These are phyloP conservation scores for Phocides pigmalion DNA, from an alignment of 1,140 invertebrate genomes.

Conservation along the genomic window DNA sequence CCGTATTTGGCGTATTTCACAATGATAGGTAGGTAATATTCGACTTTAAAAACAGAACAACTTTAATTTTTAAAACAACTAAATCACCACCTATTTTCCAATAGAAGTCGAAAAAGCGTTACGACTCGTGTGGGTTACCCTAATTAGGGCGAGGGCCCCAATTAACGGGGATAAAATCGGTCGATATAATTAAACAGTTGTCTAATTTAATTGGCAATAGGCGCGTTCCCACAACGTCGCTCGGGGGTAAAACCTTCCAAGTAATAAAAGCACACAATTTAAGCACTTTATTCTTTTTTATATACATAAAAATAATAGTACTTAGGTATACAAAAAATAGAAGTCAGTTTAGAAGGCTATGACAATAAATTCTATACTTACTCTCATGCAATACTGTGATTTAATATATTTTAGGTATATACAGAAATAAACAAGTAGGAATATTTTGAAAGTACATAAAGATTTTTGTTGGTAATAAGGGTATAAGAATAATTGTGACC, in stretches of 20 bases:
- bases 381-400: too few relatives aligned
- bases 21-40: too few relatives aligned
- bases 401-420: too few relatives aligned
- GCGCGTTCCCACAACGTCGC: constrained; percentile 64
- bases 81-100: constrained; percentile 44
- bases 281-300: too few relatives aligned
- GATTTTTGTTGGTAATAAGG: too few relatives aligned
- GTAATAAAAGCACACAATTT: neutral
- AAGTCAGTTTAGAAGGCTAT: too few relatives aligned
- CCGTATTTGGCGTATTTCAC: neutral
- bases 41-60: neutral
- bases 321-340: too few relatives aligned
- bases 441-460: too few relatives aligned
- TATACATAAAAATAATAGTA: too few relatives aligned
- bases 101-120: constrained; percentile 41
- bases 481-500: too few relatives aligned
- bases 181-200: constrained; percentile 77
- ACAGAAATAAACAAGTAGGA: too few relatives aligned
- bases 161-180: constrained; percentile 39
- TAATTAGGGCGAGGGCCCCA: constrained; percentile 44
- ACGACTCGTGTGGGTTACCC: constrained; percentile 49
- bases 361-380: too few relatives aligned
- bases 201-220: constrained; percentile 81
- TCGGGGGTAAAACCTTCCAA: neutral
- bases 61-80: constrained; percentile 12